Evolutionary conservation across 2,113 vertebrate species (phyloP), one percentile per base, ranked within the genome.

Genomic region (Scophthalmus maximus): DNA sequence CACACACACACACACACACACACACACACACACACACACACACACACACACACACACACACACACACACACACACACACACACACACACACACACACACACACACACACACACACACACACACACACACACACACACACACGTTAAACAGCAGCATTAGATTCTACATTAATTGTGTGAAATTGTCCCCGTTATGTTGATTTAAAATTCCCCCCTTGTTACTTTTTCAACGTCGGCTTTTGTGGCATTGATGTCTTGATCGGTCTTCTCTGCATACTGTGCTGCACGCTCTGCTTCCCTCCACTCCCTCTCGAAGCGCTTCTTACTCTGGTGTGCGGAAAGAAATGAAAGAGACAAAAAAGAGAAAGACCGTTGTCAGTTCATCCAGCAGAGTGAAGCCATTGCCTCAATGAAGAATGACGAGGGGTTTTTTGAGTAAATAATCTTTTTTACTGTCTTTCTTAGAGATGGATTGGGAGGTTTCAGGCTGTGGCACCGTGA

Each of bases 151-250:
- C 9, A 4, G 23, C n/a, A 32, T 36, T 53, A 4, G 17, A 30
- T 25, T 55, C 51, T 22, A 38, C 26, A 2, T 20, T 34, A 8
- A 34, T 22, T 2, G 18, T 7, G 22, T 5, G 15, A 32, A 59
- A 50, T 15, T 8, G 44, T 6, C 51, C 30, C 29, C 46, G n/a
- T 44, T 36, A 57, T 53, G 17, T 6, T 18, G 3, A 23, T 22
- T 32, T 17, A 9, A 15, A 27, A 1, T 10, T 6, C 8, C 20
- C 15, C 11, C 32, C 0, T 6, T 26, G 6, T 55, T 78, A 96
- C 96, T 93, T 96, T 97, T 82, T 96, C 96, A 75, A 97, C 96
- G 0, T 97, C 96, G 0, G 96, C 96, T 83, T 97, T 97, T 34
- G 96, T 97, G 64, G 96, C 95, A 2, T 96, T 96, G 84, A 96